Evolutionary conservation across 2,113 vertebrate species (phyloP).

Genomic region (Hippocampus zosterae): DNA sequence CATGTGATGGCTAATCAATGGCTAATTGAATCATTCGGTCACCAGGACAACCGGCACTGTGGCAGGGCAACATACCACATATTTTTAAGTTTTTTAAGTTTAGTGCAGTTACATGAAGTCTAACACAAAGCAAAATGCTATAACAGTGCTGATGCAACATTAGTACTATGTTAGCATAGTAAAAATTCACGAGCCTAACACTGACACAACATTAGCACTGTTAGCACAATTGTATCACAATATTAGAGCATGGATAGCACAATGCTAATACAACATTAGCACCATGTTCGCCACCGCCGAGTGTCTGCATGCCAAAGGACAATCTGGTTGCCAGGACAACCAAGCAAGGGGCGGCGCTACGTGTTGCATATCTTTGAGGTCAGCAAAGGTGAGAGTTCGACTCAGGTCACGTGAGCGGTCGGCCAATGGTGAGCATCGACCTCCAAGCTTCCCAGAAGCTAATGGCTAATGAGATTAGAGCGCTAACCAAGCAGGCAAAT

Average conservation of each 20-base stretch:
- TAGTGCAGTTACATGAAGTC: neutral
- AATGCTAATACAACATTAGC: no score
- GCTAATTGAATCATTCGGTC: constrained; percentile 3
- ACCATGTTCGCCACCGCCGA: no score
- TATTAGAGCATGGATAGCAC: no score
- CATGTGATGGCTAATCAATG: constrained; percentile 1
- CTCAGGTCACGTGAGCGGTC: neutral
- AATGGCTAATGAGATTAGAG: constrained; percentile 98
- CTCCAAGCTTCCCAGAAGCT: constrained; percentile 84
- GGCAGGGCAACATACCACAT: neutral
- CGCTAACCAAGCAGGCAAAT: constrained; percentile 99
- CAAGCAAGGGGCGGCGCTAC: neutral
- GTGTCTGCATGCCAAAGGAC: no score
- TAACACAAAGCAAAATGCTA: no score
- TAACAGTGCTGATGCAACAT: no score
- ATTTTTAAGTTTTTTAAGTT: neutral
- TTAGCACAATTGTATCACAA: no score
- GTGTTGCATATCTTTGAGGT: neutral
- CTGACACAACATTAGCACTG: no score
- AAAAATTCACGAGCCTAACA: no score
- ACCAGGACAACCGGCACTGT: neutral
- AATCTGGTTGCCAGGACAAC: no score
- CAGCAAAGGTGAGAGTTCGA: neutral
- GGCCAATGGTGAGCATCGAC: constrained; percentile 64
- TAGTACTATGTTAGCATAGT: no score